Evolutionary conservation across 1,140 invertebrate species (phyloP).

Genomic region (Pachyrhynchus sulphureomaculatus): DNA sequence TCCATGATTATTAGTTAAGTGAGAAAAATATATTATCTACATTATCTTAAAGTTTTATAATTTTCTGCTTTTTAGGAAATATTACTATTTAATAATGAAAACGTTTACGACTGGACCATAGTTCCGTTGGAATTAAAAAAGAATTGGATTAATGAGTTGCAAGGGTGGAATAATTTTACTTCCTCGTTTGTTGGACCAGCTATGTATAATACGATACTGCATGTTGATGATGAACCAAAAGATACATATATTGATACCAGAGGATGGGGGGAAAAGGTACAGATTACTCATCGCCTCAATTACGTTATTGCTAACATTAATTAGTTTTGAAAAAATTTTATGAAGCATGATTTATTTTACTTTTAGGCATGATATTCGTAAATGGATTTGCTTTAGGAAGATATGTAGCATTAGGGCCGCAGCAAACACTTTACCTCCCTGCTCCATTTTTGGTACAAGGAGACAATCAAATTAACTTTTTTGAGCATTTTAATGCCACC

Average conservation of each 20-base stretch:
- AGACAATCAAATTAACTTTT: conserved; percentile 52
- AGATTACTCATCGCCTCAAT: no score
- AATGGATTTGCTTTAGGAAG: conserved; percentile 66
- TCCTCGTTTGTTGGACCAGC: conserved; percentile 35
- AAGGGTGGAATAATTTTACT: conserved; percentile 15
- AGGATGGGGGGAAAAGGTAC: conserved; percentile 53
- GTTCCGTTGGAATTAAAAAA: conserved; percentile 57
- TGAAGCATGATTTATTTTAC: not conserved
- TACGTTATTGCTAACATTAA: no score
- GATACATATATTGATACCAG: conserved; percentile 51
- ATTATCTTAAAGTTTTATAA: no score
- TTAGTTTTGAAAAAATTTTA: no score
- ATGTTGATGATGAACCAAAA: conserved; percentile 13
- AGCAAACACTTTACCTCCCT: conserved; percentile 60
- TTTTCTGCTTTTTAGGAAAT: no score
- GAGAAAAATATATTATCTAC: no score
- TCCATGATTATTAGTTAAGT: no score
- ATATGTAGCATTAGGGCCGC: conserved; percentile 59
- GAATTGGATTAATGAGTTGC: conserved; percentile 45
- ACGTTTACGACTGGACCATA: conserved; percentile 54
- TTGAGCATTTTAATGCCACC: conserved; percentile 45
- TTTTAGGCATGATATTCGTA: conserved; percentile 59
- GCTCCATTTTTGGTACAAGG: conserved; percentile 56
- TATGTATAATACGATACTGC: conserved; percentile 40
- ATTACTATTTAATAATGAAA: conserved; percentile 52